Base-by-base conservation (phyloP, 1,140 invertebrate genomes). In the Tetramorium simillimum region DNA sequence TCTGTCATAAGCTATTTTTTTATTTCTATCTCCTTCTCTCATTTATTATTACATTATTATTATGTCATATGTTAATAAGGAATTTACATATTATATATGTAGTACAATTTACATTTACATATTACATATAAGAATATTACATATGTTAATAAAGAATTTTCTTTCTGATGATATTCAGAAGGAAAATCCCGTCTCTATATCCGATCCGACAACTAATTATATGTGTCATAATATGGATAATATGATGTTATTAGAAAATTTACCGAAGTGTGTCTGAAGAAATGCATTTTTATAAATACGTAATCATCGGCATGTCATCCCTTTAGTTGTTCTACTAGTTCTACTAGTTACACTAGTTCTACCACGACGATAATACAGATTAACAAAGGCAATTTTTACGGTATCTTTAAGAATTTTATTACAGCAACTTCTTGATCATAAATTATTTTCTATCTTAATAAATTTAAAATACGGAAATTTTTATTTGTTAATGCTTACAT, bases 201-300 rank as follows among this genome's bases (percentile, higher is more conserved):
- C 72, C 53, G 80, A 75, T 73, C 80, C 40, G 69, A 62, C 80
- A 73, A 56, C 80, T 84, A 73, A 84, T 84, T 84, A 84, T 60
- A 73, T 14, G 7, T 82, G 69, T 40, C 53, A 49, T 9, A 18
- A 33, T 73, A 60, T 46, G 16, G 14, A 16, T 43, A 18, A 33
- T 3, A 46, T 16, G 60, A 6, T 58, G 67, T 46, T 84, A 46
- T 84, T 60, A 84, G 80, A 84, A 73, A 62, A 82, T 24, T 73
- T 60, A 28, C 10, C 69, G 43, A 84, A 72, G 24, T 40, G 40
- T 37, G 9, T 10, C 24, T 21, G 28, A 28, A 43, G 9, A 84
- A 75, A 46, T 84, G 53, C 69, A 49, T 49, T 73, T 84, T n/a
- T 49, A 62, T 84, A 84, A 73, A 73, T 84, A 75, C n/a, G 6